A percentile compares a stretch with the other conserved stretches of the same genome.
phyloP scores from a whole-genome alignment of 2,888 invertebrate species.

The Artemia sp. region DNA sequence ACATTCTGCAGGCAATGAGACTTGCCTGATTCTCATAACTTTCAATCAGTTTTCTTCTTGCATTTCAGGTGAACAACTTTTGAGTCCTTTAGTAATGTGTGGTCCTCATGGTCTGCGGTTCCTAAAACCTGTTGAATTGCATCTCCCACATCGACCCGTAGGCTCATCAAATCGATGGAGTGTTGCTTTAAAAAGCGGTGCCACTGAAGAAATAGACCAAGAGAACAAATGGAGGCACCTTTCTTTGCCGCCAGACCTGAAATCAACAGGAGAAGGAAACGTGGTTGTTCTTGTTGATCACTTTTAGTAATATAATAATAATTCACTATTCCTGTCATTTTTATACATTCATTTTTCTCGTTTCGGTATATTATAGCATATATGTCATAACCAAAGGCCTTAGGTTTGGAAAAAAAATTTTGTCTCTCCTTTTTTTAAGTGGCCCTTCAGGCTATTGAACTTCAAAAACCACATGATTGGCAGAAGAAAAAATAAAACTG shows the following conservation, averaged over 20 bases:
- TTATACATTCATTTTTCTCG: no score
- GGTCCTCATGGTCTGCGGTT: conserved; percentile 83
- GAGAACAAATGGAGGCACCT: conserved; percentile 11
- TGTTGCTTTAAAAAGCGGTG: conserved; percentile 34
- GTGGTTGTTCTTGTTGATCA: conserved; percentile 7
- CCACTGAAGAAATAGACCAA: conserved; percentile 4
- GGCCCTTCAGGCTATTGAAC: no score
- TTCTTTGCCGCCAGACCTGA: conserved; percentile 2
- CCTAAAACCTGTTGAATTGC: conserved; percentile 67
- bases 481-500: no score
- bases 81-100: conserved; percentile 89
- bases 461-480: no score
- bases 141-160: conserved; percentile 52
- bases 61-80: conserved; percentile 68
- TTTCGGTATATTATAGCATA: no score
- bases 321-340: no score
- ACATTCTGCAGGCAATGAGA: background rate
- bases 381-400: no score
- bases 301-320: background rate
- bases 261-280: background rate
- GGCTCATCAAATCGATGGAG: conserved; percentile 37
- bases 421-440: no score
- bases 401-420: no score
- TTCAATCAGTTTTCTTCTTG: conserved; percentile 2
- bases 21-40: background rate